Percentiles rank a stretch among this genome's conserved stretches.
Evolutionary conservation across 2,888 invertebrate species (phyloP).

Genomic region (Periphyllus acericola): DNA sequence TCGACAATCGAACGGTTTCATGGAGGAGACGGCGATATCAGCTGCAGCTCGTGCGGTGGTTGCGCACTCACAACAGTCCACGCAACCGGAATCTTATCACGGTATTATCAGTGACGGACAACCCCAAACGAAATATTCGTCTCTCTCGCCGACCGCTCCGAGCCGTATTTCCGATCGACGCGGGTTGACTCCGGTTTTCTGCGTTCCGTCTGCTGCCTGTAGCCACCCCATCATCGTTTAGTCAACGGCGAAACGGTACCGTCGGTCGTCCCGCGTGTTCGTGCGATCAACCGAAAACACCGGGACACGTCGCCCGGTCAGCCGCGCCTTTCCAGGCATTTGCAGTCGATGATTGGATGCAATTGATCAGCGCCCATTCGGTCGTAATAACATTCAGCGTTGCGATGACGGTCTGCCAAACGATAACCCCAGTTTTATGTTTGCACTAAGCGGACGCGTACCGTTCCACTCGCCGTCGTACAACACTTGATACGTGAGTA

Average conservation of each 20-base stretch:
- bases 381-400: background rate
- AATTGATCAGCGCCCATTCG: background rate
- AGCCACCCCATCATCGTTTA: too few relatives aligned
- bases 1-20: background rate
- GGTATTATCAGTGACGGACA: constrained; percentile 43
- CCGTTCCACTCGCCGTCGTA: background rate
- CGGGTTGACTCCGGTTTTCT: too few relatives aligned
- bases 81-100: constrained; percentile 59
- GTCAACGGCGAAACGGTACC: background rate
- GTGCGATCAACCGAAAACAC: background rate
- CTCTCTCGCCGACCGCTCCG: background rate
- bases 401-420: constrained; percentile 23
- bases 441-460: background rate
- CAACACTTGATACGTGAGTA: constrained; percentile 19
- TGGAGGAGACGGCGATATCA: constrained; percentile 10
- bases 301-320: background rate
- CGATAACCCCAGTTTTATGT: background rate
- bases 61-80: constrained; percentile 54
- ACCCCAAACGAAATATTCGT: constrained; percentile 22
- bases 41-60: constrained; percentile 23
- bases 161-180: background rate
- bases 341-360: background rate
- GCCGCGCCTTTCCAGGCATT: background rate
- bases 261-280: background rate
- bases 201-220: too few relatives aligned